These are phyloP conservation scores for Apeltes quadracus DNA, from an alignment of 2,113 vertebrate species.

Conservation along the genomic window DNA sequence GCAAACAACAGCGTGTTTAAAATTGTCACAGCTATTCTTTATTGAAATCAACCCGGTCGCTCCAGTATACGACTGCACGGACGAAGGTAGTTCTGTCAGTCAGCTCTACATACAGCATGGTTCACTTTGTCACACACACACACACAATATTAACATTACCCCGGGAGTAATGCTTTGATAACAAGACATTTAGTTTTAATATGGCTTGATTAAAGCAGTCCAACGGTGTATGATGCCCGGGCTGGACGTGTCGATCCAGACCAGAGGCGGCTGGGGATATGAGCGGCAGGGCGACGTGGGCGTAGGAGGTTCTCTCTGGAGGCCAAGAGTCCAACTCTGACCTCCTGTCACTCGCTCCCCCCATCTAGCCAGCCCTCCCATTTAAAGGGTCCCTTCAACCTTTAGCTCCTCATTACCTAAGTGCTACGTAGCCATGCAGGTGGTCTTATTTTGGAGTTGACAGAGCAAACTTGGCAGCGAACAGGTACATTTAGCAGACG, in stretches of 20 bases:
- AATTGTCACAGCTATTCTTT: conserved; percentile 77
- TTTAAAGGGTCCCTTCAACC: conserved; percentile 17
- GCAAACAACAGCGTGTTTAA: conserved; percentile 34
- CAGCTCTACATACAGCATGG: conserved; percentile 64
- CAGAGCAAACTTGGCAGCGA: background rate
- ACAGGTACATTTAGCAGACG: background rate
- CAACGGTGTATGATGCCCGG: conserved; percentile 29
- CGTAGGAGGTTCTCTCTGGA: conserved; percentile 24
- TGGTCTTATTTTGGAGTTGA: background rate
- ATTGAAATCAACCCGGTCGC: conserved; percentile 66
- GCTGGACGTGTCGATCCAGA: conserved; percentile 8
- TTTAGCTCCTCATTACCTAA: background rate
- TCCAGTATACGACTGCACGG: conserved; percentile 49
- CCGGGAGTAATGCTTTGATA: conserved; percentile 55
- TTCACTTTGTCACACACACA: conserved; percentile 62
- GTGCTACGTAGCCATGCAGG: conserved; percentile 13
- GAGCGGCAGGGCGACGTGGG: conserved; percentile 29
- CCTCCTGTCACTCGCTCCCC: conserved; percentile 7
- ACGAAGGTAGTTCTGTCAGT: conserved; percentile 59
- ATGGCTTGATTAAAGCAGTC: conserved; percentile 75
- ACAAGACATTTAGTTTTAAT: conserved; percentile 62
- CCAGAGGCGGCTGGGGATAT: background rate
- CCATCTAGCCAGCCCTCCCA: background rate
- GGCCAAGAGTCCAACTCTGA: conserved; percentile 16
- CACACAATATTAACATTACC: conserved; percentile 69